phyloP scores from a whole-genome alignment of 2,888 invertebrate genomes.

The Adineta ricciae region DNA sequence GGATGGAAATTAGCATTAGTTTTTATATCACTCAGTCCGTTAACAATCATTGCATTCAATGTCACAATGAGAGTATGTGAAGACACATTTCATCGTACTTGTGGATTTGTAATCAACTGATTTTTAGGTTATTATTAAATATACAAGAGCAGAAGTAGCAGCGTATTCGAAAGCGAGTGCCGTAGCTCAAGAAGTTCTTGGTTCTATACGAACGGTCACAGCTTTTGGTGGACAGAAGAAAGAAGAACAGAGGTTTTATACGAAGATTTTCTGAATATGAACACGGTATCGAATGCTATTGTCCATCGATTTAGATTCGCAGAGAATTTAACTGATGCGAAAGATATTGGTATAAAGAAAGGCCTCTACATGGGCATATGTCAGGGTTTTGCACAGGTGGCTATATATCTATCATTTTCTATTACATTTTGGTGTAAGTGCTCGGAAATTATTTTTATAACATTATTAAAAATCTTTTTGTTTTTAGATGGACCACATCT shows the following conservation, averaged over 20 bases:
- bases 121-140: constrained; percentile 35
- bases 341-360: constrained; percentile 21
- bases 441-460: not conserved
- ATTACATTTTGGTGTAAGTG: constrained; percentile 17
- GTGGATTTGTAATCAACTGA: no score
- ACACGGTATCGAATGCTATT: no score
- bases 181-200: constrained; percentile 48
- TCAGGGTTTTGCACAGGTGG: not conserved
- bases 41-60: constrained; percentile 42
- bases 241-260: not conserved
- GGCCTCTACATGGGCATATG: not conserved
- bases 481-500: constrained; percentile 6
- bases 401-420: not conserved
- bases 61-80: constrained; percentile 35
- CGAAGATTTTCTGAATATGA: not conserved
- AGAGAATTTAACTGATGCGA: constrained; percentile 14
- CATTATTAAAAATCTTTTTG: not conserved
- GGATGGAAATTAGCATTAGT: constrained; percentile 56
- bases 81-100: constrained; percentile 21
- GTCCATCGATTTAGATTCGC: not conserved
- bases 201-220: constrained; percentile 48
- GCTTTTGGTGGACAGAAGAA: constrained; percentile 3
- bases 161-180: constrained; percentile 59
- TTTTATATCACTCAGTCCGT: constrained; percentile 54
- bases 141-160: constrained; percentile 44